Percentiles rank a stretch among this genome's conserved stretches.
phyloP scores from a whole-genome alignment of 2,888 invertebrate species.

The Drosophila testacea region DNA sequence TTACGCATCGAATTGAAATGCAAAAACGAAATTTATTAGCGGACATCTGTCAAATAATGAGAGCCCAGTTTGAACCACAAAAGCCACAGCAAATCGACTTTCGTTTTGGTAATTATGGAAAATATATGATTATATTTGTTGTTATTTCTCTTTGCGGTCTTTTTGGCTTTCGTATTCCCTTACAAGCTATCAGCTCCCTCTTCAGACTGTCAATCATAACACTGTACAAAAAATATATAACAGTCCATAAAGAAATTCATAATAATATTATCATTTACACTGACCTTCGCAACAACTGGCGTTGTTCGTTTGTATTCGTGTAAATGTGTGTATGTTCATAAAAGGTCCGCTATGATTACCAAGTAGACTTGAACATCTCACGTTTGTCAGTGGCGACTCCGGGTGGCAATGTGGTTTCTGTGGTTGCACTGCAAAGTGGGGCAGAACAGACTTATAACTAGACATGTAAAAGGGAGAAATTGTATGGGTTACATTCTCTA shows the following conservation, averaged over 20 bases:
- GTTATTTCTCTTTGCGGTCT: conserved; percentile 34
- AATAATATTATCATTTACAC: conserved; percentile 41
- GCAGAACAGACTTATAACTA: conserved; percentile 25
- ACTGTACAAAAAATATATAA: conserved; percentile 27
- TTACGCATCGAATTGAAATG: conserved; percentile 60
- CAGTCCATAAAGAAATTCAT: conserved; percentile 27
- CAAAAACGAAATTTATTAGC: conserved; percentile 31
- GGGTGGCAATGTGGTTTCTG: conserved; percentile 54
- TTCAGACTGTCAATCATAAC: conserved; percentile 15
- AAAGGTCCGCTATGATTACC: conserved; percentile 45
- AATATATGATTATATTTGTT: conserved; percentile 27
- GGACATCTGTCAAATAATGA: conserved; percentile 10
- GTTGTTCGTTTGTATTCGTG: conserved; percentile 1
- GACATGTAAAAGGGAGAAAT: conserved; percentile 16
- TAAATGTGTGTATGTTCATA: conserved; percentile 4
- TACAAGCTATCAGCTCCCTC: conserved; percentile 6
- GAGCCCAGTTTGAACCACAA: conserved; percentile 28
- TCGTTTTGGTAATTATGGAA: conserved; percentile 47
- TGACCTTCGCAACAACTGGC: conserved; percentile 56
- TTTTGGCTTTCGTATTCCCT: conserved; percentile 28
- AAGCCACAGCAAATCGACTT: conserved; percentile 54
- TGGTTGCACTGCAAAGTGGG: conserved; percentile 46
- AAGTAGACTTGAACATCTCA: conserved; percentile 59
- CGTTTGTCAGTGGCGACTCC: conserved; percentile 35
- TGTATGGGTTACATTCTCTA: conserved; percentile 28